Evolutionary conservation across 2,113 vertebrate genomes (phyloP).

Genomic region (Ariopsis seemanni): DNA sequence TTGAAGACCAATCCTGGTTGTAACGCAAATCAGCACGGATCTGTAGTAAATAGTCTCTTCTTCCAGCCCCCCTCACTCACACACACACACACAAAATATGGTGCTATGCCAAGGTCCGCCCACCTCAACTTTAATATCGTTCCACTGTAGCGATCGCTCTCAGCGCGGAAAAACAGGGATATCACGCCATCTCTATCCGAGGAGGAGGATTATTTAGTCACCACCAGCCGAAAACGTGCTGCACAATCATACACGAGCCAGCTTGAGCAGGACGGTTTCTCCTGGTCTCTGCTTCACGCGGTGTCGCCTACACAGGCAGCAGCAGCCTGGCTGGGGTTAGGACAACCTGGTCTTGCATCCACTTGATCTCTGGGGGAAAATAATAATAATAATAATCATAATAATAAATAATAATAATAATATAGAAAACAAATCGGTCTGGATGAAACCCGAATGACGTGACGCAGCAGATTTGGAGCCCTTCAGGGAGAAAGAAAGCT

Average conservation of each 20-base stretch:
- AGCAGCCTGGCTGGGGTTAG: not conserved
- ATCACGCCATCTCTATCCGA: conserved; percentile 54
- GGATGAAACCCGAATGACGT: not conserved
- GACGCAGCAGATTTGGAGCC: conserved; percentile 6
- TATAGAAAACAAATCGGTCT: not conserved
- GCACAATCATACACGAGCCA: not conserved
- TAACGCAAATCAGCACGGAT: conserved; percentile 49
- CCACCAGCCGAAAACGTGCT: conserved; percentile 6
- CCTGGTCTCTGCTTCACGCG: not conserved
- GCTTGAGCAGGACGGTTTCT: conserved; percentile 4
- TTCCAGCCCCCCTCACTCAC: conserved; percentile 32
- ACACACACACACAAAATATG: conserved; percentile 37
- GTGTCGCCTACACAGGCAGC: not conserved
- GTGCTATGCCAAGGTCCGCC: conserved; percentile 58
- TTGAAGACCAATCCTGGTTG: conserved; percentile 43
- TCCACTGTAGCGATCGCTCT: conserved; percentile 55
- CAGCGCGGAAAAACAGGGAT: conserved; percentile 56
- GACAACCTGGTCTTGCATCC: conserved; percentile 7
- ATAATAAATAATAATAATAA: not conserved
- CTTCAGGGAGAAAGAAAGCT: not conserved
- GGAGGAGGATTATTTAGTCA: conserved; percentile 1
- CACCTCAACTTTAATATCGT: conserved; percentile 55
- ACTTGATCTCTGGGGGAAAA: not conserved
- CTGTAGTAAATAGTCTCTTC: conserved; percentile 61
- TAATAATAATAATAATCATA: not conserved